A percentile compares a stretch with the other conserved stretches of the same genome.
Conservation (phyloP, 2,888 invertebrate genomes). For the Lithophane leautieri region DNA sequence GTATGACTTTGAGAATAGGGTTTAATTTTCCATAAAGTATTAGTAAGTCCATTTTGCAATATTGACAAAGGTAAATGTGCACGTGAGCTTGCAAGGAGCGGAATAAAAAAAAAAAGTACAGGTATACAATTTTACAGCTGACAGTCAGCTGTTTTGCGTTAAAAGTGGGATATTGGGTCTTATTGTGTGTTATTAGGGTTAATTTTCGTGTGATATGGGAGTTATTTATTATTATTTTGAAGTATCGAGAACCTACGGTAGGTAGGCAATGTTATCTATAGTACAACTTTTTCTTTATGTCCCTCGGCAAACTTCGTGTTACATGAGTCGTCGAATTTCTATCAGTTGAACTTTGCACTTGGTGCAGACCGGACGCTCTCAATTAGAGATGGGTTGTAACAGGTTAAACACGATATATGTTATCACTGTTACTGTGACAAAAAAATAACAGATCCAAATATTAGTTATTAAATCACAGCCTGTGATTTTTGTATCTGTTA, state of each 20-base stretch:
- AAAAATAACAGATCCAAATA: too few species aligned
- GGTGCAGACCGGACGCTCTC: too few species aligned
- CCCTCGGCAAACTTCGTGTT: too few species aligned
- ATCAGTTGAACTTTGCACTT: too few species aligned
- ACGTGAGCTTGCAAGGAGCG: slow-evolving; percentile 62
- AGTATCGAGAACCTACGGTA: slow-evolving; percentile 3
- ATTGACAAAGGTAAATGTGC: slow-evolving; percentile 67
- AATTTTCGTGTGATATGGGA: slow-evolving; percentile 10
- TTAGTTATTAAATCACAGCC: too few species aligned
- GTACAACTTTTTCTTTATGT: too few species aligned
- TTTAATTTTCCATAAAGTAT: not conserved
- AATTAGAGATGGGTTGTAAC: too few species aligned
- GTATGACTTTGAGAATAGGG: not conserved
- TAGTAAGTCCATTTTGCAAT: slow-evolving; percentile 70
- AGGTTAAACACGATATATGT: too few species aligned
- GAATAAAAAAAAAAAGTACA: slow-evolving; percentile 67
- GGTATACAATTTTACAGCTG: slow-evolving; percentile 76
- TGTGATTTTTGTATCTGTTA: too few species aligned
- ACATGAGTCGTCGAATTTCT: too few species aligned
- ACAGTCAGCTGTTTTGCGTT: slow-evolving; percentile 76
- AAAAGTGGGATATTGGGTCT: slow-evolving; percentile 6
- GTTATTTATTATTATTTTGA: slow-evolving; percentile 33
- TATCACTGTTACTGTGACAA: too few species aligned
- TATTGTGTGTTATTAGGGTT: rapidly evolving
- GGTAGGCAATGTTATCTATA: not conserved